phyloP scores from a whole-genome alignment of 1,140 invertebrate genomes.

The Chionoecetes opilio region DNA sequence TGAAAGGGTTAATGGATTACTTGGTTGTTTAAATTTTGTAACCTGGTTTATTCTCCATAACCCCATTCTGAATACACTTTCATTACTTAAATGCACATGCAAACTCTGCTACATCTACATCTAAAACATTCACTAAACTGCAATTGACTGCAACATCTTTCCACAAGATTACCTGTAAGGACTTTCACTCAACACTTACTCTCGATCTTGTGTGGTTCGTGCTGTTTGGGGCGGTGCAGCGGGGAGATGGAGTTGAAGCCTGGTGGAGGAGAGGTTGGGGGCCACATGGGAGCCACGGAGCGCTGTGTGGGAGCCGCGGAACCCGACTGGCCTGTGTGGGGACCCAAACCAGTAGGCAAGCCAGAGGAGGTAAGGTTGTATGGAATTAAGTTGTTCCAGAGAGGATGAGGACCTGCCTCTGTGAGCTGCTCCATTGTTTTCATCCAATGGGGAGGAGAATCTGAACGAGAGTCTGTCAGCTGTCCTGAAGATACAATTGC shows the following conservation, averaged over 20 bases:
- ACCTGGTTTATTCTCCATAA: too few relatives aligned
- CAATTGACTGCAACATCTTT: neutral
- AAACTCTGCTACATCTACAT: neutral
- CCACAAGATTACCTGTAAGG: neutral
- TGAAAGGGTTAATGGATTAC: too few relatives aligned
- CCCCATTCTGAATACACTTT: too few relatives aligned
- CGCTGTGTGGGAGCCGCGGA: slow-evolving; percentile 75
- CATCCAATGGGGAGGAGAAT: slow-evolving; percentile 85
- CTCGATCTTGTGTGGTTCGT: slow-evolving; percentile 80
- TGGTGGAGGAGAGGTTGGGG: slow-evolving; percentile 80
- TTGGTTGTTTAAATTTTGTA: too few relatives aligned
- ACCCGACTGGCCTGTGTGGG: slow-evolving; percentile 75
- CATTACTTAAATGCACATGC: neutral
- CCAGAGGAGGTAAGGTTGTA: slow-evolving; percentile 74
- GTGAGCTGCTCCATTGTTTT: slow-evolving; percentile 85
- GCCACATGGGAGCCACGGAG: slow-evolving; percentile 79
- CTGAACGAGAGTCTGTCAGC: slow-evolving; percentile 82
- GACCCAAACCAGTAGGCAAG: slow-evolving; percentile 79
- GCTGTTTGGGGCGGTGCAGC: slow-evolving; percentile 80
- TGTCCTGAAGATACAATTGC: slow-evolving; percentile 88
- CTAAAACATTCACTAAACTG: neutral
- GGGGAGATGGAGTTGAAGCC: slow-evolving; percentile 80
- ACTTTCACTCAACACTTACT: slow-evolving; percentile 69
- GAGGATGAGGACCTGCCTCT: slow-evolving; percentile 82
- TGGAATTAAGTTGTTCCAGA: slow-evolving; percentile 72